Evolutionary conservation across 2,888 invertebrate genomes (phyloP), one percentile per base, ranked within the genome.

Genomic region (Leptarthrus brevirostris): DNA sequence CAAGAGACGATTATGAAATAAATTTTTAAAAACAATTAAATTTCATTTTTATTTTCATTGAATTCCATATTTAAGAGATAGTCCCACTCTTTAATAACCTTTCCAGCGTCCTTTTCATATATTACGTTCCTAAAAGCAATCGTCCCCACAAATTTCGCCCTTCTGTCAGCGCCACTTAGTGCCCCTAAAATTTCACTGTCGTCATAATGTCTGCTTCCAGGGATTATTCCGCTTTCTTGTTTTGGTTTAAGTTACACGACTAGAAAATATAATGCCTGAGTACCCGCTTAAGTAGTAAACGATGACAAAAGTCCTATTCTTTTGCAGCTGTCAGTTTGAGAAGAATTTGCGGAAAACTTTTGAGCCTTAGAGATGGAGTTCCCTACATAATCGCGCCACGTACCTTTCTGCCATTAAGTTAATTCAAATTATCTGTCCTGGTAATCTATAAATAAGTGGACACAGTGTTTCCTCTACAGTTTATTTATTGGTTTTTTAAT

Each of bases 11-110:
- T 34, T 69, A 52, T 47, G 24, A 24, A 69, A 69, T 69, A 69
- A 69, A 69, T 69, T 69, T 69, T 69, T 69, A 69, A 69, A 69
- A 69, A 69, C 69, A 34, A 69, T 2, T 69, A 52, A 52, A 16
- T n/a, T n/a, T n/a, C n/a, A 12, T 30, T 52, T 52, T 16, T 4
- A 20, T 69, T 49, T 69, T 30, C 24, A n/a, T 22, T 49, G 24
- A 10, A n/a, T 20, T 30, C 26, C 34, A 12, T 24, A 6, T 6
- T 8, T 26, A 18, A 8, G 12, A 30, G 16, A 8, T 34, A 30
- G 8, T 5, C 30, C 30, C 40, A 40, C 3, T 49, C 12, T 18
- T 49, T 49, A 49, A 49, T 49, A 14, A 49, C 49, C 20, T 18
- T 49, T 16, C 3, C 5, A 18, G 49, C 4, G n/a, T 16, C 49